Evolutionary conservation across 2,113 vertebrate species (phyloP), one percentile per base, ranked within the genome.

Genomic region (Sebastes schlegelii): DNA sequence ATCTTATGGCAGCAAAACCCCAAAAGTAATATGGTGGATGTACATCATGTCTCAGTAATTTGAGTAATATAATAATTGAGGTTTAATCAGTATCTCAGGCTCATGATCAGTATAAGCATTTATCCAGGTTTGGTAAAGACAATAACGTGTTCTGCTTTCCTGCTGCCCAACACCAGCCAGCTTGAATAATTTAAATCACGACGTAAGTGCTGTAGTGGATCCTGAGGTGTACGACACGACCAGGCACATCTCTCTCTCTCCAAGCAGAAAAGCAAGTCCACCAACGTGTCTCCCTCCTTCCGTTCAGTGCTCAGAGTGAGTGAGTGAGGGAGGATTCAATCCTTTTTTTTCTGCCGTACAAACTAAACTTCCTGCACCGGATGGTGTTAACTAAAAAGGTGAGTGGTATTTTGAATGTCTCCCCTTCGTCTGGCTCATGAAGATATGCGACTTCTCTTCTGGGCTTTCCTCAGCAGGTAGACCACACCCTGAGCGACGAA

Each of bases 401-500:
- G 45, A 61, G n/a, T 2, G 65, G 42, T 21, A 34, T 34, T 34
- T 34, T 54, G 23, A 7, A 4, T 1, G 45, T 77, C 45, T 11
- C 48, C n/a, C 1, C 26, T 34, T 34, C 26, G 26, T 34, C 16
- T 16, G 42, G 42, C 11, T 93, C 84, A 95, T 6, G 84, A 84
- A 26, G 82, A 83, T n/a, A 87, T 19, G 21, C 76, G 80, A 21
- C 74, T 75, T 26, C 91, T 93, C 92, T 89, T 96, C 85, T 95
- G 97, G 90, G 88, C 93, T 77, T 92, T 94, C 75, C 89, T 96
- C 83, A 97, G 92, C 82, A 95, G 92, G 81, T 90, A 89, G 64
- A 97, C 89, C 75, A 99, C 85, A 91, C 95, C 97, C 93, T 99
- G 97, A 68, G 96, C 96, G 1, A 97, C 19, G 64, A 99, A 97